These are phyloP conservation scores for Acanthosepion esculentum DNA, from an alignment of 2,888 invertebrate genomes.

Conservation along the genomic window DNA sequence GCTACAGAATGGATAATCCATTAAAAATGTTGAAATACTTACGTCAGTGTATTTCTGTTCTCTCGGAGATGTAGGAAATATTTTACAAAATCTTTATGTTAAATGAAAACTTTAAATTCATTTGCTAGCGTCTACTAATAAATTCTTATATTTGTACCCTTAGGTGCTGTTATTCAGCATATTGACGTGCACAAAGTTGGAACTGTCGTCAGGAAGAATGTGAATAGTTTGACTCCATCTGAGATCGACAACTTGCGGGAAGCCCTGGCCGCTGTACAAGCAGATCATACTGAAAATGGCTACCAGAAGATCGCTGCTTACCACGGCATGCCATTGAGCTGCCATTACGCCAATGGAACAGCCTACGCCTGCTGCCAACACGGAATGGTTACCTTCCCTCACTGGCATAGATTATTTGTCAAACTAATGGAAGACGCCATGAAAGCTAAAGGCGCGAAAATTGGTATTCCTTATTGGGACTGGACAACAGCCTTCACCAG, in stretches of 20 bases:
- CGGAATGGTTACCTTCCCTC: constrained; percentile 55
- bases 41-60: too few species aligned
- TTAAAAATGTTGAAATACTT: too few species aligned
- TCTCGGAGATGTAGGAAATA: too few species aligned
- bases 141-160: background rate
- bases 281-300: constrained; percentile 43
- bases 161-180: background rate
- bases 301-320: constrained; percentile 48
- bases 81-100: too few species aligned
- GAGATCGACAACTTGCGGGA: constrained; percentile 47
- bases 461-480: constrained; percentile 56
- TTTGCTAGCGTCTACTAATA: background rate
- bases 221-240: constrained; percentile 40
- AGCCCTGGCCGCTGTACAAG: constrained; percentile 43
- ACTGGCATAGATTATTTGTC: constrained; percentile 54
- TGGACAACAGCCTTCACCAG: constrained; percentile 52
- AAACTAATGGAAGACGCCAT: constrained; percentile 56
- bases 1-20: too few species aligned
- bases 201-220: constrained; percentile 48
- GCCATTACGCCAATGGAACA: constrained; percentile 44
- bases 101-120: background rate
- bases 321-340: constrained; percentile 48
- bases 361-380: constrained; percentile 57
- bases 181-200: background rate
- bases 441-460: constrained; percentile 52